Conservation (phyloP, 2,797 vertebrate species). For the Cyprinodon diabolis region DNA sequence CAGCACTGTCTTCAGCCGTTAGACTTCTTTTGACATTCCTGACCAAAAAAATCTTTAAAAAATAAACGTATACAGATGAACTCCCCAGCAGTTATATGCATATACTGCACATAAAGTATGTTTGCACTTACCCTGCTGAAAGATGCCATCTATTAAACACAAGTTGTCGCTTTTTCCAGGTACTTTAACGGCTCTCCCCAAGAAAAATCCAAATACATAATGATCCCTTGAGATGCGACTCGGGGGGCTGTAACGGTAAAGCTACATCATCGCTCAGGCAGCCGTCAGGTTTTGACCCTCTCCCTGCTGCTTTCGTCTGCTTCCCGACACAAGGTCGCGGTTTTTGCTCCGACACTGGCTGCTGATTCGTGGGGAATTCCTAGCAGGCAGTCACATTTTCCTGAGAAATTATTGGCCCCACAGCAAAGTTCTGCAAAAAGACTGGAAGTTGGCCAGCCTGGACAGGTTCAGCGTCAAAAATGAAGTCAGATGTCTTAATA, state of each 20-base stretch:
- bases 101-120: constrained; percentile 12
- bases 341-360: constrained; percentile 69
- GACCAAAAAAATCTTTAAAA: neutral
- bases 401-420: constrained; percentile 75
- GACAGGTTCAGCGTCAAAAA: neutral
- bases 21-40: neutral
- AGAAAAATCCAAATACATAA: constrained; percentile 29
- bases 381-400: constrained; percentile 83
- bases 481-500: neutral
- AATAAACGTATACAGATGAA: neutral
- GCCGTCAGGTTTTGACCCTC: constrained; percentile 38
- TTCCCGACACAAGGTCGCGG: constrained; percentile 71
- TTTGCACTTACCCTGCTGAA: constrained; percentile 48
- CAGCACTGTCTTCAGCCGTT: neutral
- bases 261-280: constrained; percentile 51
- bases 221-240: constrained; percentile 26
- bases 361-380: constrained; percentile 82
- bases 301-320: constrained; percentile 46
- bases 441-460: constrained; percentile 12
- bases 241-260: constrained; percentile 13
- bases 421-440: constrained; percentile 42
- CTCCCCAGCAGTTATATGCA: neutral
- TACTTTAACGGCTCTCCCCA: constrained; percentile 15
- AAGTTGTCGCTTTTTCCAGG: constrained; percentile 9
- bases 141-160: constrained; percentile 38